Evolutionary conservation across 1,140 invertebrate genomes (phyloP), one percentile per base, ranked within the genome.

Genomic region (Ceratina calcarata): DNA sequence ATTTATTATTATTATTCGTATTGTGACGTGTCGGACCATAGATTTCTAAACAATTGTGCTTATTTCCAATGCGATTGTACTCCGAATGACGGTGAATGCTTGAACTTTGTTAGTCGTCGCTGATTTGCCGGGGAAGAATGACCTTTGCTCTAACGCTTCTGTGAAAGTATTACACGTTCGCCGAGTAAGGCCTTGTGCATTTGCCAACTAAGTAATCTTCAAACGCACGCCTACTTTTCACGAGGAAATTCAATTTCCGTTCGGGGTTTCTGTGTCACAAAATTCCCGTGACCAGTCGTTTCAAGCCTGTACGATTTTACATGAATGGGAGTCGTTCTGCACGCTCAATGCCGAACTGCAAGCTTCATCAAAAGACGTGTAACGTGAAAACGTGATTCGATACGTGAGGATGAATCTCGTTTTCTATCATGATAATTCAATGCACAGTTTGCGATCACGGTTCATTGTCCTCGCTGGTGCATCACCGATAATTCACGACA

Each of bases 41-140:
- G n/a, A n/a, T n/a, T n/a, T n/a, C n/a, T n/a, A n/a, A n/a, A n/a
- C n/a, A n/a, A n/a, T n/a, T n/a, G 32, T 6, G 53, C 6, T 37
- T 37, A 2, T 37, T 6, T 6, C 32, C 32, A 6, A 6, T 37
- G 64, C 60, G 72, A 82, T 74, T 67, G 32, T n/a, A 57, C 22
- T 82, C 57, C 71, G n/a, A n/a, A 83, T 80, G 86, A 86, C 76
- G 87, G 86, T 89, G 88, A 88, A 89, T 85, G 89, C 81, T 77
- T 89, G 89, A 89, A 89, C 89, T 89, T 89, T 89, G 88, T 89
- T 89, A 76, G 77, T 79, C 86, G 67, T 79, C 76, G 79, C 61
- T 64, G 62, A 75, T 84, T 81, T 86, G 67, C 82, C 75, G 78
- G 61, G 78, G 84, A 86, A 81, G 85, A 86, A 83, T 72, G 85